Percentiles rank a stretch among this genome's conserved stretches.
phyloP scores from a whole-genome alignment of 2,888 invertebrate genomes.

The Lissonota sp. region DNA sequence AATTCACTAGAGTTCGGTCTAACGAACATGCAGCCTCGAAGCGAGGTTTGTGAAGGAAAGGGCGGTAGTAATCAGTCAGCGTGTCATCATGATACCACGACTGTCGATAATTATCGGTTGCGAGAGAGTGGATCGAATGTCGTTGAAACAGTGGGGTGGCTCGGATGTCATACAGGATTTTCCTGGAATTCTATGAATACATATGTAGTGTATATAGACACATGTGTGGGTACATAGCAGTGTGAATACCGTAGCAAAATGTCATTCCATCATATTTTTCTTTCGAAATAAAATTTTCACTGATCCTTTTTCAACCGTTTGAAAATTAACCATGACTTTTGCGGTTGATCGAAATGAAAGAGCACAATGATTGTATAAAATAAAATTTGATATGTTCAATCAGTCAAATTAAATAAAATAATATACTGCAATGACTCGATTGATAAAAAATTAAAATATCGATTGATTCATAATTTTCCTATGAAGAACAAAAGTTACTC shows the following conservation, averaged over 20 bases:
- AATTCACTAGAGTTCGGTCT: no score
- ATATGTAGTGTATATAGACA: background rate
- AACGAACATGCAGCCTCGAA: no score
- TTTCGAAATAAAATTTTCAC: background rate
- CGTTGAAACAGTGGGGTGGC: slow-evolving; percentile 54
- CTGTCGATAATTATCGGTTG: slow-evolving; percentile 79
- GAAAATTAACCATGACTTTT: background rate
- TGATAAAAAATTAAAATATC: no score
- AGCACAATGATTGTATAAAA: background rate
- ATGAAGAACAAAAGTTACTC: no score
- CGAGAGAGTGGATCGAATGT: slow-evolving; percentile 61
- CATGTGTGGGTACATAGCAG: no score
- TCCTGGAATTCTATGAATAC: background rate
- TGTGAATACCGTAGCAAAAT: background rate
- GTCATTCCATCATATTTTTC: slow-evolving; percentile 8
- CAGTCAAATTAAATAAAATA: background rate
- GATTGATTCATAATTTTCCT: no score
- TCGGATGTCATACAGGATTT: slow-evolving; percentile 22
- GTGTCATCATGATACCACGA: slow-evolving; percentile 79
- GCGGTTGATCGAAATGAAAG: no score
- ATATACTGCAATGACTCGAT: background rate
- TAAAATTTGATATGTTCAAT: background rate
- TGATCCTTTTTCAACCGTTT: background rate
- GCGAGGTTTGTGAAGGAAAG: slow-evolving; percentile 44
- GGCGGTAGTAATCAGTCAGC: slow-evolving; percentile 77